Percentiles rank a stretch among this genome's conserved stretches.
Conservation (phyloP, 2,888 invertebrate species). For the Stomorhina lunata region DNA sequence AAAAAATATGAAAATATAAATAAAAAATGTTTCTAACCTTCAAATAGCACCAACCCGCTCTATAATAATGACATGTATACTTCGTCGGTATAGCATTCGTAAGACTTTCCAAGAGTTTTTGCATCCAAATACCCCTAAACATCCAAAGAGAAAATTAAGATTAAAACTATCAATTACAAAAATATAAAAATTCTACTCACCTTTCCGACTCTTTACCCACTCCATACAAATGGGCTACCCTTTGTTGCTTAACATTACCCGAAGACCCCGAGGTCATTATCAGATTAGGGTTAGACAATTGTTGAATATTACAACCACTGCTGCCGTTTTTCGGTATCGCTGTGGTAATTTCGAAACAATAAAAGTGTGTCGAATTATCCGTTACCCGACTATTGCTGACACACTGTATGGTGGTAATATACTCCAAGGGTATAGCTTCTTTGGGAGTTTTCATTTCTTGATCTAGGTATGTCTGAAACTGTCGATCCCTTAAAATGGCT, state of each 20-base stretch:
- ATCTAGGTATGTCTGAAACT: conserved; percentile 87
- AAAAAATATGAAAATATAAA: too few relatives aligned
- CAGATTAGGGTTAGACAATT: conserved; percentile 78
- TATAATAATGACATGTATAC: conserved; percentile 86
- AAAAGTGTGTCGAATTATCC: conserved; percentile 78
- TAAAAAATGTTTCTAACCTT: conserved; percentile 83
- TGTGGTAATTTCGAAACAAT: conserved; percentile 79
- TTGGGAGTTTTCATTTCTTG: conserved; percentile 85
- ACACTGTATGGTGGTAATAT: conserved; percentile 79
- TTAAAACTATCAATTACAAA: not conserved
- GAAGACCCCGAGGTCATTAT: conserved; percentile 75
- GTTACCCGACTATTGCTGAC: conserved; percentile 80
- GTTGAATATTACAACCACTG: conserved; percentile 55
- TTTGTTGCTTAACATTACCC: conserved; percentile 77
- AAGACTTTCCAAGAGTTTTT: conserved; percentile 87
- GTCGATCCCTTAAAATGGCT: conserved; percentile 86
- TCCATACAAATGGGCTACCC: conserved; percentile 78
- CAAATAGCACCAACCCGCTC: conserved; percentile 91
- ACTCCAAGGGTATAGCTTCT: conserved; percentile 86
- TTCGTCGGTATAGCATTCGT: conserved; percentile 85
- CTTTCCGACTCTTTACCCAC: conserved; percentile 80
- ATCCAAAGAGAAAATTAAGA: conserved; percentile 69
- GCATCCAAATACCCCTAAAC: conserved; percentile 85
- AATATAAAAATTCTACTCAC: conserved; percentile 47
- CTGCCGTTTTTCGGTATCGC: conserved; percentile 75